These are phyloP conservation scores for Apodemus sylvaticus DNA, from an alignment of 2,113 vertebrate species.

Conservation along the genomic window DNA sequence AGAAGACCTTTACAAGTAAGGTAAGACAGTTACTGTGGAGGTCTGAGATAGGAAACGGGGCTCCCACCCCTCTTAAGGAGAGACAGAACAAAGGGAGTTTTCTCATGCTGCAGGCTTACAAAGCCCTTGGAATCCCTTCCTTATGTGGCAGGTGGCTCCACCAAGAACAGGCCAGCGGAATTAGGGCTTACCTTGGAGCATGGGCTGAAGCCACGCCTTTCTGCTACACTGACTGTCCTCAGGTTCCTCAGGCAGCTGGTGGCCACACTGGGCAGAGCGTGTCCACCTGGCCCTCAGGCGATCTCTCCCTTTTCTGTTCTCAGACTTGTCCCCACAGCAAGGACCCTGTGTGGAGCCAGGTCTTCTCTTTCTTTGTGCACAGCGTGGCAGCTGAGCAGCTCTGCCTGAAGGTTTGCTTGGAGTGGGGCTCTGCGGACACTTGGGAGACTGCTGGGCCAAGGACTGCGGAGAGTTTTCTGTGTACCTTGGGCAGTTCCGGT, in stretches of 20 bases:
- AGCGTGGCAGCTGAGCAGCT: constrained; percentile 89
- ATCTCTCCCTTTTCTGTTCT: neutral
- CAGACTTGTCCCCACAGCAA: constrained; percentile 91
- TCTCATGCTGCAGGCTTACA: neutral
- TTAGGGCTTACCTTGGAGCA: neutral
- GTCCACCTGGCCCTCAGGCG: neutral
- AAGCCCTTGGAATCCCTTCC: neutral
- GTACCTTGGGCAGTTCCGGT: neutral
- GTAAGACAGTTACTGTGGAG: constrained; percentile 79
- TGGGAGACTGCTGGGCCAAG: neutral
- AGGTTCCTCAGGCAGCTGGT: neutral
- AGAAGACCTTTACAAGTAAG: constrained; percentile 93
- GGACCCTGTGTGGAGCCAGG: constrained; percentile 94
- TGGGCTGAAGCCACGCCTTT: neutral
- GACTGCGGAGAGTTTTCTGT: neutral
- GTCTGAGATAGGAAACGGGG: neutral
- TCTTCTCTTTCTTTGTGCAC: constrained; percentile 95
- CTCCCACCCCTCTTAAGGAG: neutral
- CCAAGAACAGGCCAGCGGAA: neutral
- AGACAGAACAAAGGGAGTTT: neutral
- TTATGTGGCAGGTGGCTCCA: neutral
- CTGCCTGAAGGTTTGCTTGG: constrained; percentile 88
- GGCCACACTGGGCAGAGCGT: neutral
- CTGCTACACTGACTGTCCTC: neutral
- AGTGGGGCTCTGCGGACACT: neutral